Evolutionary conservation across 1,140 invertebrate species (phyloP), one percentile per base, ranked within the genome.

Genomic region (Cydia splendana): DNA sequence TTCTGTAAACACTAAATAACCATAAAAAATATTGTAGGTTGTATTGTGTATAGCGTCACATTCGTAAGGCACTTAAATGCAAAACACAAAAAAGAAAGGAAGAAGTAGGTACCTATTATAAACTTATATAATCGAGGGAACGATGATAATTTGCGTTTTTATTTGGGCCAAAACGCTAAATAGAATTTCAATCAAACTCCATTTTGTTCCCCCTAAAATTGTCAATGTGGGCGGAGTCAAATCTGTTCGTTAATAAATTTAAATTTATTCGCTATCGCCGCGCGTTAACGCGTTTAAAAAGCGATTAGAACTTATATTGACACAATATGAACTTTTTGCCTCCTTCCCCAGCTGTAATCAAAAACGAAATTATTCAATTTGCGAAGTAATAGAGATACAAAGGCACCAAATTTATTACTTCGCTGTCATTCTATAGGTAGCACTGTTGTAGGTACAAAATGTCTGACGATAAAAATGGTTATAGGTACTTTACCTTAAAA

Each of bases 321-420:
- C 90, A 93, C 91, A 93, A 91, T 93, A 93, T 91, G 91, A 91
- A 91, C 86, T 93, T 93, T 92, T 93, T 93, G 88, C 88, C 81
- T 84, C 84, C 82, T 78, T 82, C 79, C 79, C 80, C 79, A 78
- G 84, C 81, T 80, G 86, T 91, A 91, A 92, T 92, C 85, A 89
- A 85, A 88, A 87, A 88, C 84, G 83, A 87, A 84, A 89, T 91
- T 91, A 91, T 93, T 88, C 86, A 91, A 91, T 93, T 91, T 92
- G 80, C 82, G 83, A 85, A 79, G 76, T 79, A 87, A 87, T 81
- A 84, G 67, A 71, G 67, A 71, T 42, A 71, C 67, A 71, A 71
- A 71, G 30, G 67, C 30, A 30, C 15, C 67, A 30, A 71, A 42
- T 71, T 71, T 71, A 71, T 71, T 71, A 71, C 18, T 38, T 71